Percentiles rank a stretch among this genome's conserved stretches.
Evolutionary conservation across 1,140 invertebrate species (phyloP).

Genomic region (Drosophila persimilis): DNA sequence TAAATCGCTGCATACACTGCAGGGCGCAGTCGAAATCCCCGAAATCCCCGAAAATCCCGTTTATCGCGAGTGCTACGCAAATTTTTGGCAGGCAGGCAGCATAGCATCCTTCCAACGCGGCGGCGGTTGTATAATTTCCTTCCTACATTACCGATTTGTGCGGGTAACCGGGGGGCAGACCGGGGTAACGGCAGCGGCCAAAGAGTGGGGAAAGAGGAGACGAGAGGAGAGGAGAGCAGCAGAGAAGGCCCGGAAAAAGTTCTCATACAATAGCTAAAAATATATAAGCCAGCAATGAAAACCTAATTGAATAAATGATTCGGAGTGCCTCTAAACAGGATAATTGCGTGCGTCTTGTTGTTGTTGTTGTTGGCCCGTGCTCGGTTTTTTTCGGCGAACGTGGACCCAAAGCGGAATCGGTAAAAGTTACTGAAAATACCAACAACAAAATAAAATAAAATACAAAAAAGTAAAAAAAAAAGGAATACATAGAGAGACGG

Average conservation of each 20-base stretch:
- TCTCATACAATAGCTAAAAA: slow-evolving; percentile 2
- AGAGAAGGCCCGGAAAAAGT: slow-evolving; percentile 2
- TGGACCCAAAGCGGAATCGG: slow-evolving; percentile 62
- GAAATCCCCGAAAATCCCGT: slow-evolving; percentile 1
- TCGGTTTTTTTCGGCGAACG: slow-evolving; percentile 67
- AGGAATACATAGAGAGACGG: slow-evolving; percentile 58
- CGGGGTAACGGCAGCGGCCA: slow-evolving; percentile 69
- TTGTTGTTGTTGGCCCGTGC: slow-evolving; percentile 19
- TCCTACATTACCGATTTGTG: slow-evolving; percentile 20
- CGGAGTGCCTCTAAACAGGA: slow-evolving; percentile 6
- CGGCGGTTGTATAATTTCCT: slow-evolving; percentile 71
- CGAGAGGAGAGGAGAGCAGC: neutral
- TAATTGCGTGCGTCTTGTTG: slow-evolving; percentile 44
- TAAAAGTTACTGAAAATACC: slow-evolving; percentile 44
- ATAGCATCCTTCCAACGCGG: no score
- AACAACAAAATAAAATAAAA: neutral
- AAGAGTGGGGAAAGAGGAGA: slow-evolving; percentile 3
- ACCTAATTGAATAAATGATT: slow-evolving; percentile 46
- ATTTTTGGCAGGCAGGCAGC: slow-evolving; percentile 7
- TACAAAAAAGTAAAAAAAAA: slow-evolving; percentile 18
- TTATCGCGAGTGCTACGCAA: slow-evolving; percentile 43
- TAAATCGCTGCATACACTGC: slow-evolving; percentile 40
- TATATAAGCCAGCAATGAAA: slow-evolving; percentile 14
- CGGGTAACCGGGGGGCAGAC: slow-evolving; percentile 14
- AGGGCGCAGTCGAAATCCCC: slow-evolving; percentile 11